phyloP scores from a whole-genome alignment of 1,140 invertebrate genomes.

The Physella acuta region DNA sequence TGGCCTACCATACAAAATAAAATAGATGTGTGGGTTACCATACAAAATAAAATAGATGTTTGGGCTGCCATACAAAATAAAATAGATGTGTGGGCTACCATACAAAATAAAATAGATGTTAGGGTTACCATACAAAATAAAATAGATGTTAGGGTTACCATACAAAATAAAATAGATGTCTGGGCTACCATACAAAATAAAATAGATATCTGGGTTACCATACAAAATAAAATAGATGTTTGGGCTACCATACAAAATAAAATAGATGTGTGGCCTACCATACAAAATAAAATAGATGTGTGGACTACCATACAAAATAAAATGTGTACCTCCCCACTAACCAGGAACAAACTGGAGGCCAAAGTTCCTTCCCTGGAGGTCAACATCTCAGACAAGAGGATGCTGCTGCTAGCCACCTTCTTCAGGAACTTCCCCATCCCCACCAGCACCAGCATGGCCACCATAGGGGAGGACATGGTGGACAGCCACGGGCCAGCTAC shows the following conservation, averaged over 20 bases:
- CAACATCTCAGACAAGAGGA: slow-evolving; percentile 76
- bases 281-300: neutral
- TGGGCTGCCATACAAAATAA: too few species aligned
- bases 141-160: too few species aligned
- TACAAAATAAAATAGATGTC: too few species aligned
- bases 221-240: neutral
- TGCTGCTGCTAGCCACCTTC: slow-evolving; percentile 71
- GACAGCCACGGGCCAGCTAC: slow-evolving; percentile 32
- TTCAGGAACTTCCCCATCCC: slow-evolving; percentile 69
- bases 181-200: too few species aligned
- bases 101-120: too few species aligned
- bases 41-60: too few species aligned
- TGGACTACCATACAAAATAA: too few species aligned
- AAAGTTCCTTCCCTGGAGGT: slow-evolving; percentile 73
- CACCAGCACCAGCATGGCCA: slow-evolving; percentile 44
- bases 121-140: too few species aligned
- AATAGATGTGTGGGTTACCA: too few species aligned
- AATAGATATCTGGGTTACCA: neutral
- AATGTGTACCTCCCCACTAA: too few species aligned
- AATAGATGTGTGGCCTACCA: neutral
- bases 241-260: neutral
- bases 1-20: too few species aligned
- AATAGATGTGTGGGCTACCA: too few species aligned
- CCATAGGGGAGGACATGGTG: slow-evolving; percentile 42
- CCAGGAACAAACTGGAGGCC: slow-evolving; percentile 77